A percentile compares a stretch with the other conserved stretches of the same genome.
Conservation (phyloP, 2,888 invertebrate genomes). For the Lasioglossum leucozonium region DNA sequence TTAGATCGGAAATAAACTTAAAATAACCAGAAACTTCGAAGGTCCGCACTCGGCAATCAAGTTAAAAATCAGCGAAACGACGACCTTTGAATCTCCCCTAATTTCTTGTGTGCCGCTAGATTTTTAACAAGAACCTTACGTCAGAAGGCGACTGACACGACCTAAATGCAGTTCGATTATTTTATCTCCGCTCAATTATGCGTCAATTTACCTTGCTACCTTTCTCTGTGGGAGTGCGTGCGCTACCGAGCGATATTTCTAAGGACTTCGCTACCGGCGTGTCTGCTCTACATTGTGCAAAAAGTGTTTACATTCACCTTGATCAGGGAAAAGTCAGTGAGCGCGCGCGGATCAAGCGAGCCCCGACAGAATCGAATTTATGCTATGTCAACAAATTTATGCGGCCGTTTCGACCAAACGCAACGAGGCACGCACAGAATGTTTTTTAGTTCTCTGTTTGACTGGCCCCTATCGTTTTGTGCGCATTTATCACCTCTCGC, state of each 20-base stretch:
- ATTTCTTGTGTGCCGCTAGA: background rate
- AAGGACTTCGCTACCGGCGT: background rate
- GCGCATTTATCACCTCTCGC: constrained; percentile 50
- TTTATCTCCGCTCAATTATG: background rate
- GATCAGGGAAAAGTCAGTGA: constrained; percentile 32
- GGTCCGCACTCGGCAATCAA: too few relatives aligned
- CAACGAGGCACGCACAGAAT: background rate
- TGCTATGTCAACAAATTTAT: constrained; percentile 34
- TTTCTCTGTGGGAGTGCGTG: background rate
- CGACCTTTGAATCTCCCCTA: background rate
- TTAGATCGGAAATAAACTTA: too few relatives aligned
- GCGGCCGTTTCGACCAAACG: constrained; percentile 35
- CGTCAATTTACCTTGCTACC: background rate
- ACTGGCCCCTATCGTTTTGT: constrained; percentile 35
- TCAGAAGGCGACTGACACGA: background rate
- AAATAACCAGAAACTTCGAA: too few relatives aligned
- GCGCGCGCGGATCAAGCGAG: constrained; percentile 20
- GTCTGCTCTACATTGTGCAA: background rate
- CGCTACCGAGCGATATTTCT: background rate
- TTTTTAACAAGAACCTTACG: background rate
- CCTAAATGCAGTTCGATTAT: background rate
- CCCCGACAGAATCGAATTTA: constrained; percentile 20
- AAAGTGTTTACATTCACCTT: constrained; percentile 39
- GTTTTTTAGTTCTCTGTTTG: constrained; percentile 12
- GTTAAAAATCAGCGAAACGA: background rate